Evolutionary conservation across 2,113 vertebrate genomes (phyloP).

Genomic region (Prunella himalayana): DNA sequence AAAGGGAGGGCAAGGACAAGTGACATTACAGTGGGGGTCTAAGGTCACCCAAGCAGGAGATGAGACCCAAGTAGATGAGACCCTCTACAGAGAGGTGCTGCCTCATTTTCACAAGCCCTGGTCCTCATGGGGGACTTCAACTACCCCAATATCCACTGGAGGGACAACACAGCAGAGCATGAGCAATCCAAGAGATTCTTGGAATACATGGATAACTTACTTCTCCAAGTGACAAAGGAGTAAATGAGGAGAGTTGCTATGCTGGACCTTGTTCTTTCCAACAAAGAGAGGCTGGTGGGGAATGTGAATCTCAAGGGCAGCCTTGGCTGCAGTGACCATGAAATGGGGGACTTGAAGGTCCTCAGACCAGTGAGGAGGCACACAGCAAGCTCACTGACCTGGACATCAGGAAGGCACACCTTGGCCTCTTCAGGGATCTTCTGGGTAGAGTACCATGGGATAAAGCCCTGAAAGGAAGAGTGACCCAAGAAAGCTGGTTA

Average conservation of each 20-base stretch:
- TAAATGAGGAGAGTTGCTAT: neutral
- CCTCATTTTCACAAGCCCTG: neutral
- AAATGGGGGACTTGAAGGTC: neutral
- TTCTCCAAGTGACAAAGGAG: neutral
- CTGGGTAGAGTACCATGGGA: neutral
- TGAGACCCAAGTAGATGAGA: neutral
- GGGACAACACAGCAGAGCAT: neutral
- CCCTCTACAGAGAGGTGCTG: neutral
- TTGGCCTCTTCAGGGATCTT: neutral
- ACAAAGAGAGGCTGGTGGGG: neutral
- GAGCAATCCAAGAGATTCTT: neutral
- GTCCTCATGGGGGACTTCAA: neutral
- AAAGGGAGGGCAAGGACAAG: neutral
- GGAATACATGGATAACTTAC: neutral
- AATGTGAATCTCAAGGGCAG: neutral
- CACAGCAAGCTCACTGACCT: neutral
- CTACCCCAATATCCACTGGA: neutral
- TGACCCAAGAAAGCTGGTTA: neutral
- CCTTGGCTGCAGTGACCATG: neutral
- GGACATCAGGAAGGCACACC: neutral
- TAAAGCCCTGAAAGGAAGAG: neutral
- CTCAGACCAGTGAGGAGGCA: fast-evolving
- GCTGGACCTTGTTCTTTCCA: neutral
- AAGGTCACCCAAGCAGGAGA: neutral
- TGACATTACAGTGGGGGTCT: neutral